phyloP scores from a whole-genome alignment of 2,797 vertebrate species.

The Triplophysa bombifrons region DNA sequence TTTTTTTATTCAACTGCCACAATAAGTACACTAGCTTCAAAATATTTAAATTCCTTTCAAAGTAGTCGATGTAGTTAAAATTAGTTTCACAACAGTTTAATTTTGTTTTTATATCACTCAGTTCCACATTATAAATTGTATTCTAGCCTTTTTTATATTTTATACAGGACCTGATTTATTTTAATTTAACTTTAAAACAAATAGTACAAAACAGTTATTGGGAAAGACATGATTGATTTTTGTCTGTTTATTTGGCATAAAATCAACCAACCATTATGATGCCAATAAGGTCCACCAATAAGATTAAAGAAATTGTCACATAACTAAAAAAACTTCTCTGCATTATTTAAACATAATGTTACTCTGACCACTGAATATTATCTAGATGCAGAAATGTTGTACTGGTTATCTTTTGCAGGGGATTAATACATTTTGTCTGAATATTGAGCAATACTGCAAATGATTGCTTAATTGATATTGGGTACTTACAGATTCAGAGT shows the following conservation, averaged over 20 bases:
- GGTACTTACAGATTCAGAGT: not conserved
- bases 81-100: too few relatives aligned
- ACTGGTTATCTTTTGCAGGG: too few relatives aligned
- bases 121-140: not conserved
- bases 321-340: not conserved
- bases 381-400: too few relatives aligned
- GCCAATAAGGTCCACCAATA: constrained; percentile 23
- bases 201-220: not conserved
- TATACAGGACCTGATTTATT: not conserved
- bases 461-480: not conserved
- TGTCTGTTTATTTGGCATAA: constrained; percentile 47
- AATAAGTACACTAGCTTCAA: too few relatives aligned
- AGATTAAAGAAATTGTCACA: constrained; percentile 37
- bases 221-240: constrained; percentile 44
- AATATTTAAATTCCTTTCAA: too few relatives aligned
- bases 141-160: not conserved
- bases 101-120: not conserved
- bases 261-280: constrained; percentile 8
- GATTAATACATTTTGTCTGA: not conserved
- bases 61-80: too few relatives aligned
- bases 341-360: constrained; percentile 39
- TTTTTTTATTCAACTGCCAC: too few relatives aligned
- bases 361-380: not conserved
- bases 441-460: not conserved
- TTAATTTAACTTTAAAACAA: constrained; percentile 15